phyloP scores from a whole-genome alignment of 2,888 invertebrate species.

The Scaptomyza tumidula region DNA sequence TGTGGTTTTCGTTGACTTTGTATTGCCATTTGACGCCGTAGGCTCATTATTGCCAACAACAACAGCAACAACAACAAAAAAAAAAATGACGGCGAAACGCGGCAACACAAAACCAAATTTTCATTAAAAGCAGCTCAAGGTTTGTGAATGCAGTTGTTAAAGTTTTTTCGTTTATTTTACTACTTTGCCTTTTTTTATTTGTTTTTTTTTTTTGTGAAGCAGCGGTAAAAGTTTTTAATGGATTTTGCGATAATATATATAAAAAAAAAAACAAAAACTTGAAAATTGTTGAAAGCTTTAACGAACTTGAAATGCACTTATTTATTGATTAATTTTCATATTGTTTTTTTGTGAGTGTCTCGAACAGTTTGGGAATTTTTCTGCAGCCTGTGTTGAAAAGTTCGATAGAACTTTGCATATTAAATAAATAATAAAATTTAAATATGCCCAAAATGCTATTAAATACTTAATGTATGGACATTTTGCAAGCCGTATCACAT shows the following conservation, averaged over 20 bases:
- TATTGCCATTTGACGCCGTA: constrained; percentile 60
- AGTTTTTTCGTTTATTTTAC: constrained; percentile 49
- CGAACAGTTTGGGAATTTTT: background rate
- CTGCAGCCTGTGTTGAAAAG: background rate
- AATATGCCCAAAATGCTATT: background rate
- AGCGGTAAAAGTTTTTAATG: constrained; percentile 68
- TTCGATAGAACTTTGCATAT: background rate
- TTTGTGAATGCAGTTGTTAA: constrained; percentile 69
- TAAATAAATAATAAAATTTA: background rate
- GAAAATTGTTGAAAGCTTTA: constrained; percentile 22
- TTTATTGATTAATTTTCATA: constrained; percentile 7
- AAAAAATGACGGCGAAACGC: constrained; percentile 15
- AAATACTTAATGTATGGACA: background rate
- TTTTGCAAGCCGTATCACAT: background rate
- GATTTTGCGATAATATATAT: constrained; percentile 58
- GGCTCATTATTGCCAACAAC: constrained; percentile 58
- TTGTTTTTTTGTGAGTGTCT: background rate
- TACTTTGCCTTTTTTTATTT: constrained; percentile 14
- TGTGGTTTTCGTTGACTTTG: constrained; percentile 30
- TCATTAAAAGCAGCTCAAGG: constrained; percentile 78
- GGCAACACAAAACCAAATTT: constrained; percentile 44
- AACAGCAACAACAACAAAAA: constrained; percentile 11
- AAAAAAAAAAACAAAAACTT: constrained; percentile 29
- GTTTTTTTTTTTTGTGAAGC: constrained; percentile 9
- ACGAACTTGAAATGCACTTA: constrained; percentile 45